phyloP scores from a whole-genome alignment of 2,888 invertebrate genomes.

The Coleophora deauratella region DNA sequence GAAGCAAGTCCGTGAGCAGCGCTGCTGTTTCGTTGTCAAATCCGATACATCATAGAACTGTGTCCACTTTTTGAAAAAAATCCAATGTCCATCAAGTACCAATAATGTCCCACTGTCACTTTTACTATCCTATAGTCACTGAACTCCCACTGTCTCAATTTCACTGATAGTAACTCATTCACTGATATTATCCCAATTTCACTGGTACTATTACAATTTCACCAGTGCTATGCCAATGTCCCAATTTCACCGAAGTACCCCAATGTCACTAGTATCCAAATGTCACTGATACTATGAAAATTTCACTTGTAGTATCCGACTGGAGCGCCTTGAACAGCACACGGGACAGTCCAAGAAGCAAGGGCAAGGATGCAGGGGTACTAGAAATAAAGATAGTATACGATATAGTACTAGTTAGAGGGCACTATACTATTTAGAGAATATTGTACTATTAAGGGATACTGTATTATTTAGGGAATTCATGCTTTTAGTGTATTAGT shows the following conservation, averaged over 20 bases:
- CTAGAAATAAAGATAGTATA: conserved; percentile 30
- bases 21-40: conserved; percentile 30
- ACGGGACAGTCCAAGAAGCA: conserved; percentile 23
- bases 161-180: too few relatives aligned
- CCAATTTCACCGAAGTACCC: too few relatives aligned
- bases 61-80: conserved; percentile 19
- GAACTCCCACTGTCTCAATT: too few relatives aligned
- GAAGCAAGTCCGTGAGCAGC: conserved; percentile 17
- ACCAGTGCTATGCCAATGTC: too few relatives aligned
- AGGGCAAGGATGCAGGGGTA: conserved; percentile 26
- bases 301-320: neutral
- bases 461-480: neutral
- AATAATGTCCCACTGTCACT: neutral
- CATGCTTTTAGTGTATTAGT: neutral
- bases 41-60: conserved; percentile 39
- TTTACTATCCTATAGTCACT: too few relatives aligned
- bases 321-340: conserved; percentile 28
- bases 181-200: too few relatives aligned
- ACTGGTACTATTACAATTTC: too few relatives aligned
- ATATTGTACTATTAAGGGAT: neutral
- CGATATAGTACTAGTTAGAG: neutral
- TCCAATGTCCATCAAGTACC: neutral
- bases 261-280: too few relatives aligned
- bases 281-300: too few relatives aligned
- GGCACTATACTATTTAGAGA: neutral